Percentiles rank a stretch among this genome's conserved stretches.
phyloP scores from a whole-genome alignment of 2,888 invertebrate genomes.

The Aporophyla lueneburgensis region DNA sequence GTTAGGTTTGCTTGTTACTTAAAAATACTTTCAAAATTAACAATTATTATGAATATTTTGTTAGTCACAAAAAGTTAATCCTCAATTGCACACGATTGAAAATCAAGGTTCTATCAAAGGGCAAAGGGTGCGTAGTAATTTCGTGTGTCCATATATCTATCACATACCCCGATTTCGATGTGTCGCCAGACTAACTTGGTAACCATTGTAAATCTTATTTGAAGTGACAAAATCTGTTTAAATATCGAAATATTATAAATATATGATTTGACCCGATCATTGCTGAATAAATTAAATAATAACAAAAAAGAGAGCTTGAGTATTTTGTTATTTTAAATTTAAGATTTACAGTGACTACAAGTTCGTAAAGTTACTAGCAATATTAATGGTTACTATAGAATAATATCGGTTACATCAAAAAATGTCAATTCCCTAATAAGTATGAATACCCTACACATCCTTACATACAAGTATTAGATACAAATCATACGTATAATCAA shows the following conservation, averaged over 20 bases:
- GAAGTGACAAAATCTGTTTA: background rate
- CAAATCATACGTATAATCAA: conserved; percentile 67
- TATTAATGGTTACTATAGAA: conserved; percentile 72
- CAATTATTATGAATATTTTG: background rate
- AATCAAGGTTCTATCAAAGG: background rate
- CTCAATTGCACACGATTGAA: background rate
- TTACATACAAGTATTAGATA: conserved; percentile 76
- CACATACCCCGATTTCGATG: conserved; percentile 39
- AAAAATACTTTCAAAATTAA: background rate
- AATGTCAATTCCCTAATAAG: conserved; percentile 84
- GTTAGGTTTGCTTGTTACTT: background rate
- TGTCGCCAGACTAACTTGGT: conserved; percentile 41
- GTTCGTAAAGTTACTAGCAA: conserved; percentile 52
- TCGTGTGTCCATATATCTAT: background rate
- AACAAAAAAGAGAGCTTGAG: background rate
- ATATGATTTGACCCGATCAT: background rate
- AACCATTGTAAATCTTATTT: conserved; percentile 46
- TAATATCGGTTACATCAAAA: conserved; percentile 76
- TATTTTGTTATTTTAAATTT: background rate
- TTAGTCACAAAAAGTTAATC: background rate
- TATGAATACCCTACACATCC: conserved; percentile 83
- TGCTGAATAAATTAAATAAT: background rate
- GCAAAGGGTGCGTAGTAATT: too few species aligned
- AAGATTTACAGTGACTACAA: conserved; percentile 50
- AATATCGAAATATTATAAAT: background rate